Conservation (phyloP, 2,797 vertebrate genomes). For the Diplodus puntazzo region DNA sequence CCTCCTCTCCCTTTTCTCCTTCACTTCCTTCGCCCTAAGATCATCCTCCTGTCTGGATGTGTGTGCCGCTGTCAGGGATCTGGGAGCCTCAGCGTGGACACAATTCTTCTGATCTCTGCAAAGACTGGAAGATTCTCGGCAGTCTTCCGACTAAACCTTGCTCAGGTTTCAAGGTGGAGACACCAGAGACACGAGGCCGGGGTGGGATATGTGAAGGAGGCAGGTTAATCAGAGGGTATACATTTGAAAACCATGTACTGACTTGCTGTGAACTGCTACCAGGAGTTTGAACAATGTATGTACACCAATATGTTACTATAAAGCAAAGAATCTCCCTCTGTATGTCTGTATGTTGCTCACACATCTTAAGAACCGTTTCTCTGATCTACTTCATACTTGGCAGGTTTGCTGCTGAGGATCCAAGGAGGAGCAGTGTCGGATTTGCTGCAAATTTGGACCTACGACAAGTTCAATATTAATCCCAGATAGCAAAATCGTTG, state of each 20-base stretch:
- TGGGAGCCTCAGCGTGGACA: constrained; percentile 44
- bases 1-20: constrained; percentile 25
- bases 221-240: not conserved
- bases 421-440: too few relatives aligned
- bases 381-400: too few relatives aligned
- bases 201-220: not conserved
- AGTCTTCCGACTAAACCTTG: constrained; percentile 10
- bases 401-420: too few relatives aligned
- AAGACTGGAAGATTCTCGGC: constrained; percentile 24
- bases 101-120: constrained; percentile 53
- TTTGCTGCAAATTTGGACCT: too few relatives aligned
- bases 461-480: too few relatives aligned
- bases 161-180: not conserved
- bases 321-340: too few relatives aligned
- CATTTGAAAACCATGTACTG: not conserved
- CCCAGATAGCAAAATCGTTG: too few relatives aligned
- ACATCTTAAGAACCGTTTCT: too few relatives aligned
- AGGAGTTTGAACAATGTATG: not conserved
- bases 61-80: constrained; percentile 47
- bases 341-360: too few relatives aligned
- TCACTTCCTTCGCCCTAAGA: constrained; percentile 37
- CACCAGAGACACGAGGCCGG: not conserved
- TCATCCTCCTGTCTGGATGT: constrained; percentile 45
- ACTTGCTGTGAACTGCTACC: not conserved
- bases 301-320: too few relatives aligned